phyloP scores from a whole-genome alignment of 2,113 vertebrate species.

The Dryoscopus gambensis region DNA sequence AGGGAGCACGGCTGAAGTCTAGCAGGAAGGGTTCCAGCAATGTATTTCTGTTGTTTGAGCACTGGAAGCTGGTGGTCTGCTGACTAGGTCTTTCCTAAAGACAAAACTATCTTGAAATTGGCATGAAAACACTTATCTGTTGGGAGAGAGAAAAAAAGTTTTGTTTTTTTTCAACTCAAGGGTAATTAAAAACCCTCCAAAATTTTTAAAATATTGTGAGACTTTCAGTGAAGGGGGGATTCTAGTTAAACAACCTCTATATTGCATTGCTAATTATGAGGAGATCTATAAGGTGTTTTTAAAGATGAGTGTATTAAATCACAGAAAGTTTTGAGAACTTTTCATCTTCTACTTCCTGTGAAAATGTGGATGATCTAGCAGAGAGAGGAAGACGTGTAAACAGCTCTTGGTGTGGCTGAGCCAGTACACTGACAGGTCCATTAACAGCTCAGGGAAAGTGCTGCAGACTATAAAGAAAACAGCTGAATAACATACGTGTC shows the following conservation, averaged over 20 bases:
- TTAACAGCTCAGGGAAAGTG: neutral
- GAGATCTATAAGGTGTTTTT: neutral
- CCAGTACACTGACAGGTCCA: neutral
- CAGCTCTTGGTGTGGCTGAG: neutral
- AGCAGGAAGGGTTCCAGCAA: neutral
- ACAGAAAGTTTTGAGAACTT: neutral
- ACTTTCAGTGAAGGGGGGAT: neutral
- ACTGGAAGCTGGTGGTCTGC: neutral
- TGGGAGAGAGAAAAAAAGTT: neutral
- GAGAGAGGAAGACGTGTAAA: neutral
- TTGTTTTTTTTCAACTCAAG: neutral
- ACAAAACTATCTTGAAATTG: neutral
- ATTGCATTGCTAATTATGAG: neutral
- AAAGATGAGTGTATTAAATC: neutral
- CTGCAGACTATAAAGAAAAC: neutral
- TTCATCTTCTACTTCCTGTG: neutral
- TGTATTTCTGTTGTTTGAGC: neutral
- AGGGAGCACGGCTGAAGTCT: neutral
- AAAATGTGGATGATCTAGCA: neutral
- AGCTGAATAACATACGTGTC: neutral
- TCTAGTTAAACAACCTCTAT: neutral
- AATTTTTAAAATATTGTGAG: neutral
- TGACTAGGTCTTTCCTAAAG: neutral
- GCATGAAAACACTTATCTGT: neutral
- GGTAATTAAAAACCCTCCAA: neutral